phyloP scores from a whole-genome alignment of 23 tunicate genomes.

The Clavelina lepadiformis region DNA sequence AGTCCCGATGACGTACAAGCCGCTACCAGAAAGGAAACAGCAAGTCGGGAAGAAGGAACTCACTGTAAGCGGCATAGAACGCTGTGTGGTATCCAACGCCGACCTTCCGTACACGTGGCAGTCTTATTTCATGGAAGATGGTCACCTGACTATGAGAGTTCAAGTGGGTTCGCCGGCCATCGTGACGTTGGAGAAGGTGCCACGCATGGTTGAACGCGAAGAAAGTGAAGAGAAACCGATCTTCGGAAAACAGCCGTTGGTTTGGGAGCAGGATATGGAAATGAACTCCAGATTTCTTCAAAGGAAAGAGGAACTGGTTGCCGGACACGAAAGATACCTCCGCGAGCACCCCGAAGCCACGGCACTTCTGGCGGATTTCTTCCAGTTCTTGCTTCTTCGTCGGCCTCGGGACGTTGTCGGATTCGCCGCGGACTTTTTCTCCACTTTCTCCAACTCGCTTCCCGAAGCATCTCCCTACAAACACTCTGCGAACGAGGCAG shows the following conservation, averaged over 20 bases:
- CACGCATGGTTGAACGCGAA: constrained; percentile 60
- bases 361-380: constrained; percentile 65
- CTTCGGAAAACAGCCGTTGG: constrained; percentile 58
- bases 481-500: no score
- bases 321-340: constrained; percentile 56
- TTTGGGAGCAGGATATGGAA: constrained; percentile 83
- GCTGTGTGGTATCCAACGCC: constrained; percentile 30
- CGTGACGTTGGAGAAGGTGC: constrained; percentile 42
- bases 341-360: constrained; percentile 71
- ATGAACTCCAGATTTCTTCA: constrained; percentile 52
- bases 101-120: constrained; percentile 85
- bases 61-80: constrained; percentile 72
- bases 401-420: constrained; percentile 61
- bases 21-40: constrained; percentile 65
- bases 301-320: constrained; percentile 57
- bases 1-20: constrained; percentile 46
- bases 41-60: constrained; percentile 47
- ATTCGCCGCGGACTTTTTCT: constrained; percentile 72
- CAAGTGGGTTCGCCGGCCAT: constrained; percentile 76
- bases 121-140: constrained; percentile 75
- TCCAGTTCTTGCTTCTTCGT: constrained; percentile 62
- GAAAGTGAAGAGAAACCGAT: constrained; percentile 57
- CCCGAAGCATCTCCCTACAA: constrained; percentile 71
- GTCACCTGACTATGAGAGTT: constrained; percentile 75
- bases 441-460: constrained; percentile 64